Evolutionary conservation across 2,797 vertebrate species (phyloP).

Genomic region (Phoxinus dragarum): DNA sequence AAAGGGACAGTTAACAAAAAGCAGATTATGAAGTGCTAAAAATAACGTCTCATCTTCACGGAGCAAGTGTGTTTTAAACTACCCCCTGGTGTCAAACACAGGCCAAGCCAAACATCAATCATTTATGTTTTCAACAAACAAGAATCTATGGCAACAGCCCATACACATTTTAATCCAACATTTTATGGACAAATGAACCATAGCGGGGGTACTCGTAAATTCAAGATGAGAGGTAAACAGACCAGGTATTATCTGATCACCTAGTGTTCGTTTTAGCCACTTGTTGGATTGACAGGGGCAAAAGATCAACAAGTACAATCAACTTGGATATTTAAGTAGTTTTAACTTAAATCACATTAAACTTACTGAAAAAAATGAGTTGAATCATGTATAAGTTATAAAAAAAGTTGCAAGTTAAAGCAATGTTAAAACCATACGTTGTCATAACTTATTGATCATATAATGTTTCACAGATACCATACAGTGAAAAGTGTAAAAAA

Average conservation of each 20-base stretch:
- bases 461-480: background rate
- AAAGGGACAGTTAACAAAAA: conserved; percentile 65
- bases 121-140: conserved; percentile 44
- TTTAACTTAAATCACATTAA: background rate
- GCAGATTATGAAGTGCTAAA: conserved; percentile 63
- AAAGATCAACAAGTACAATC: background rate
- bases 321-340: too few species aligned
- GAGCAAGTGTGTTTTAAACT: conserved; percentile 13
- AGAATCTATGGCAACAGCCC: conserved; percentile 33
- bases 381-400: too few species aligned
- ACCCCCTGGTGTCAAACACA: conserved; percentile 2
- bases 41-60: conserved; percentile 50
- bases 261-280: conserved; percentile 13
- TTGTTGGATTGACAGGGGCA: background rate
- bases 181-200: conserved; percentile 45
- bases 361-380: too few species aligned
- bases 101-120: conserved; percentile 39
- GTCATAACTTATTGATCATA: too few species aligned
- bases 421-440: too few species aligned
- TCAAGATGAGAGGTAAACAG: conserved; percentile 3
- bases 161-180: conserved; percentile 35
- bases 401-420: too few species aligned
- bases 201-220: conserved; percentile 13
- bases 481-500: background rate
- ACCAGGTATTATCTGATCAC: conserved; percentile 26